Conservation (phyloP, 2,113 vertebrate species). For the Rhadina sibilatrix region DNA sequence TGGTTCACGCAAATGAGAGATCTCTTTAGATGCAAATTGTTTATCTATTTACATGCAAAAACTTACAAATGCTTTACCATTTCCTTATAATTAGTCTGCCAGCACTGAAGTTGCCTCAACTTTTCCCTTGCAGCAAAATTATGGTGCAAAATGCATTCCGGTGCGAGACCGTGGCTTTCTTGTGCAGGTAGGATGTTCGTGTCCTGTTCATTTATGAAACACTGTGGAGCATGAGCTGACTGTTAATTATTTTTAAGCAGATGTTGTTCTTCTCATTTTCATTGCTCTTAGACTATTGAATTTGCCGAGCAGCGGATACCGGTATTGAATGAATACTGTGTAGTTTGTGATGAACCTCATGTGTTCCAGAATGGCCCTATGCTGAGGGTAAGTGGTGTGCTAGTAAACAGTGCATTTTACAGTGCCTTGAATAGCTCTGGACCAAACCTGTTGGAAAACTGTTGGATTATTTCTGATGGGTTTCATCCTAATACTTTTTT, state of each 20-base stretch:
- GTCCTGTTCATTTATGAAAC: not conserved
- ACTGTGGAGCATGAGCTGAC: not conserved
- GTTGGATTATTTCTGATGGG: not conserved
- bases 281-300: conserved; percentile 82
- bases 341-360: conserved; percentile 90
- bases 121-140: conserved; percentile 78
- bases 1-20: not conserved
- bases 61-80: not conserved
- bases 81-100: not conserved
- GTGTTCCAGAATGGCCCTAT: conserved; percentile 92
- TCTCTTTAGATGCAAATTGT: not conserved
- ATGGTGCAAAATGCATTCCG: conserved; percentile 83
- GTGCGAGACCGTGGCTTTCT: conserved; percentile 86
- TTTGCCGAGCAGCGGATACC: conserved; percentile 90
- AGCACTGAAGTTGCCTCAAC: conserved; percentile 11
- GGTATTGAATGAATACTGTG: conserved; percentile 88
- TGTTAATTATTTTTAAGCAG: conserved; percentile 39
- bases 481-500: not conserved
- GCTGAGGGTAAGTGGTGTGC: conserved; percentile 81
- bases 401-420: not conserved
- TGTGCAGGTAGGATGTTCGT: conserved; percentile 77
- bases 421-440: not conserved
- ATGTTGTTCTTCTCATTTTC: conserved; percentile 32
- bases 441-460: not conserved
- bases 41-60: not conserved